Percentiles rank a stretch among this genome's conserved stretches.
Conservation (phyloP, 2,113 vertebrate species). For the Pelvicachromis taeniatus region DNA sequence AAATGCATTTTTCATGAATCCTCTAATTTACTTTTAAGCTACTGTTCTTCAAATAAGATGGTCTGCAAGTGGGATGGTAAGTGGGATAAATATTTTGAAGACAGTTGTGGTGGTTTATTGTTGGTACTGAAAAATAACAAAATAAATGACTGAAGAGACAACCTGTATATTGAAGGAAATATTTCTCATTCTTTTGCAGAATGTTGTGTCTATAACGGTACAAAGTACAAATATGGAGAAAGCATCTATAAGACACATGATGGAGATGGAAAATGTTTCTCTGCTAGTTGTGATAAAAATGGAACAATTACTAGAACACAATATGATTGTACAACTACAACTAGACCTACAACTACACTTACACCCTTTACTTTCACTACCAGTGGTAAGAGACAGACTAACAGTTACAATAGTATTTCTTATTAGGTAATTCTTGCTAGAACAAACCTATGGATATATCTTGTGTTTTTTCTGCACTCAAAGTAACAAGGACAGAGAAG, state of each 20-base stretch:
- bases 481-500: background rate
- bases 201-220: conserved; percentile 76
- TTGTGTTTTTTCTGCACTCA: fast-evolving
- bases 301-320: background rate
- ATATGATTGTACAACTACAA: conserved; percentile 33
- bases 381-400: background rate
- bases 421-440: fast-evolving
- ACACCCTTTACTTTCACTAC: conserved; percentile 34
- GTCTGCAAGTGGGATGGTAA: conserved; percentile 39
- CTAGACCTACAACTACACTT: conserved; percentile 1
- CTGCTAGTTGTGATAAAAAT: conserved; percentile 16
- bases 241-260: conserved; percentile 79
- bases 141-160: background rate
- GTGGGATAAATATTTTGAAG: background rate
- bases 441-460: fast-evolving
- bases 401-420: background rate
- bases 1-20: background rate
- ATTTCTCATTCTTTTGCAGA: conserved; percentile 53
- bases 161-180: background rate
- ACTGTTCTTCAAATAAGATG: conserved; percentile 41
- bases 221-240: conserved; percentile 51
- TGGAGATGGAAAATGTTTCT: conserved; percentile 77
- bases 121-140: background rate
- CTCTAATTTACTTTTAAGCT: conserved; percentile 25
- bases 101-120: background rate